A percentile compares a stretch with the other conserved stretches of the same genome.
Evolutionary conservation across 30 jellyfish, hydroid and myxozoan species (phyloP).

Genomic region (Turritopsis dohrnii): DNA sequence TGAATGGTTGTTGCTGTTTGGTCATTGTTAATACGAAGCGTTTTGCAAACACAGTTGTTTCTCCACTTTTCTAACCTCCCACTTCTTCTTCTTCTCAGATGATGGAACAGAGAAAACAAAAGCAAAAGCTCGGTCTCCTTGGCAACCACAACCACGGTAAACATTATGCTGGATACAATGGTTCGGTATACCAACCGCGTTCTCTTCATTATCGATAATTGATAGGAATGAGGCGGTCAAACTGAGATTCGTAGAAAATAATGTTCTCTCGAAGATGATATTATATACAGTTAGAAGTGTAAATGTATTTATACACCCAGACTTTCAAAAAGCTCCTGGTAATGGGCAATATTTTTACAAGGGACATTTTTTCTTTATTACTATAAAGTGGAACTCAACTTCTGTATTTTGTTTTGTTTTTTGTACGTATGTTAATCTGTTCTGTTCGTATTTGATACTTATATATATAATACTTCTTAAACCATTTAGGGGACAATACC

Average conservation of each 20-base stretch:
- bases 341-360: background rate
- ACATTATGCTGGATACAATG: background rate
- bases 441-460: background rate
- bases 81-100: constrained; percentile 60
- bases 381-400: background rate
- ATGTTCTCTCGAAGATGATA: background rate
- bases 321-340: background rate
- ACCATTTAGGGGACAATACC: background rate
- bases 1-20: too few species aligned
- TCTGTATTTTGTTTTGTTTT: too few species aligned
- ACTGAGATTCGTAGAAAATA: background rate
- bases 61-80: background rate
- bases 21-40: background rate
- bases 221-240: background rate
- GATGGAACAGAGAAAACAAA: constrained; percentile 95
- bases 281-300: background rate
- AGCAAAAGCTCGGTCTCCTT: constrained; percentile 74
- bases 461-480: too few species aligned
- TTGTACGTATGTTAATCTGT: background rate
- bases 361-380: background rate
- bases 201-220: background rate
- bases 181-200: background rate
- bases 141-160: constrained; percentile 15
- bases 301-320: background rate
- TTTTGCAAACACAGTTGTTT: background rate